Conservation (phyloP, 2,797 vertebrate species). For the Leptatherina wallacei region DNA sequence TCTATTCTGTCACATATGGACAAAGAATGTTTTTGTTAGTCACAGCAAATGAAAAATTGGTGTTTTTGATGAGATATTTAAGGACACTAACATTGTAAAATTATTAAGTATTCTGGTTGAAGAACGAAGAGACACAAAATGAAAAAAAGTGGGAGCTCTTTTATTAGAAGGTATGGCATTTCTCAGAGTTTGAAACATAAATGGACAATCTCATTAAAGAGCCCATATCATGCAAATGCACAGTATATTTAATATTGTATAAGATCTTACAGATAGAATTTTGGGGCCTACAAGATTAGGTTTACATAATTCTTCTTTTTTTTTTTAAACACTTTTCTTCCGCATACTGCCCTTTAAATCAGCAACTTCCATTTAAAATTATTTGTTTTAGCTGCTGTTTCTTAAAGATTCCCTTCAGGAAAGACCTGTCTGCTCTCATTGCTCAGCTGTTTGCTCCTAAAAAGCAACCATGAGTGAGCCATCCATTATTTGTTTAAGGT, state of each 20-base stretch:
- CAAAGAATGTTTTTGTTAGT: conserved; percentile 1
- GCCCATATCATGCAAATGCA: not conserved
- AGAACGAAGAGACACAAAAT: not conserved
- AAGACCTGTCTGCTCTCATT: not conserved
- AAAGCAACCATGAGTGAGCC: not conserved
- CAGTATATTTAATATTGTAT: not conserved
- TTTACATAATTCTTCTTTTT: not conserved
- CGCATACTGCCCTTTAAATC: not conserved
- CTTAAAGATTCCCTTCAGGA: not conserved
- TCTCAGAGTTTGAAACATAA: not conserved
- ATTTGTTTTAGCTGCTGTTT: not conserved
- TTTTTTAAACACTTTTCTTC: not conserved
- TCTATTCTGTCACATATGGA: too few species aligned
- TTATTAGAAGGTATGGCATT: not conserved
- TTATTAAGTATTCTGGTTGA: not conserved
- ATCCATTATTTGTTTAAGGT: not conserved
- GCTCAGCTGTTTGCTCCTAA: not conserved
- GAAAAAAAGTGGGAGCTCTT: not conserved
- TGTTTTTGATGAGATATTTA: not conserved
- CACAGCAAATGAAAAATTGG: conserved; percentile 2
- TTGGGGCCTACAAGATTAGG: not conserved
- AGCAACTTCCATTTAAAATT: not conserved
- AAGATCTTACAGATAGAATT: not conserved
- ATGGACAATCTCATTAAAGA: not conserved
- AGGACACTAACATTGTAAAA: not conserved